Evolutionary conservation across 2,113 vertebrate species (phyloP).

Genomic region (Acrocephalus arundinaceus): DNA sequence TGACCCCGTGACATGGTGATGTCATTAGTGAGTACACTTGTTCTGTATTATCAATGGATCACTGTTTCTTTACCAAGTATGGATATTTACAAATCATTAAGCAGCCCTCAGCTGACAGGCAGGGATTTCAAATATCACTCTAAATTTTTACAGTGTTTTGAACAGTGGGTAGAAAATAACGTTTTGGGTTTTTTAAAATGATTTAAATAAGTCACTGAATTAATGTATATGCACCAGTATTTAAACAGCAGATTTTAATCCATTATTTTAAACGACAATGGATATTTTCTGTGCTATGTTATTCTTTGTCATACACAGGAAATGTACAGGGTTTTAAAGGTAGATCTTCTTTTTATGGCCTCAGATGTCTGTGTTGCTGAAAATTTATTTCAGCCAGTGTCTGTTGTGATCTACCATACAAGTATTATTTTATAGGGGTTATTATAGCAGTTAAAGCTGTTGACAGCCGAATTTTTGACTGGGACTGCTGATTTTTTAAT

Average conservation of each 20-base stretch:
- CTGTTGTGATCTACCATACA: neutral
- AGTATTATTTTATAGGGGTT: neutral
- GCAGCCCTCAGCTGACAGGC: slow-evolving; percentile 14
- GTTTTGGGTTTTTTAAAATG: neutral
- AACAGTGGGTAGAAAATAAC: neutral
- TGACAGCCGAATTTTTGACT: neutral
- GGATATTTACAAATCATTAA: slow-evolving; percentile 61
- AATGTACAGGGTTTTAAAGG: neutral
- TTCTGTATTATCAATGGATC: slow-evolving; percentile 68
- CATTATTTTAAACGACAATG: neutral
- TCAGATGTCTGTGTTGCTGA: neutral
- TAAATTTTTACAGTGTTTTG: slow-evolving; percentile 12
- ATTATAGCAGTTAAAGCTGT: neutral
- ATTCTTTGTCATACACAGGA: neutral
- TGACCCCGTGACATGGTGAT: slow-evolving; percentile 72
- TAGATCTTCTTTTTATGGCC: neutral
- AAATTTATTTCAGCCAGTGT: neutral
- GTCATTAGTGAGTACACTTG: slow-evolving; percentile 75
- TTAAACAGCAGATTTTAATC: neutral
- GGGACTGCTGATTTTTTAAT: neutral
- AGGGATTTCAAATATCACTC: slow-evolving; percentile 10
- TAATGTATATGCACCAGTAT: neutral
- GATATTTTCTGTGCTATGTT: neutral
- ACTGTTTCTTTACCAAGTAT: slow-evolving; percentile 64
- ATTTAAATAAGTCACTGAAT: neutral